Conservation (phyloP, 2,113 vertebrate species). For the Burhinus bistriatus region DNA sequence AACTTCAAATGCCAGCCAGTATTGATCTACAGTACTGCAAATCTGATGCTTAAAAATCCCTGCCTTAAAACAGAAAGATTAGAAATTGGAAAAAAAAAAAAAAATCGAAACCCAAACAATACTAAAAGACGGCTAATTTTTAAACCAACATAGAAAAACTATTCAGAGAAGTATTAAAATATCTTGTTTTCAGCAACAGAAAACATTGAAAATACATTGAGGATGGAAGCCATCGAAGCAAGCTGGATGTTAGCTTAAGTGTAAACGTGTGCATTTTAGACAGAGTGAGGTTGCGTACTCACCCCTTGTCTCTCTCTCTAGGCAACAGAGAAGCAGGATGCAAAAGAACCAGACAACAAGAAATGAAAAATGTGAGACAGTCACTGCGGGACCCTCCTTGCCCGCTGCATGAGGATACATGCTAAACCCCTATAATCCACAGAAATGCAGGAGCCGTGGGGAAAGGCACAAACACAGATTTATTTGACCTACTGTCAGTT, state of each 20-base stretch:
- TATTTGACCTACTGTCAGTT: not conserved
- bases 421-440: not conserved
- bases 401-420: not conserved
- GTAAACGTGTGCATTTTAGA: not conserved
- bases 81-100: not conserved
- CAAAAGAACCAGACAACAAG: accelerated
- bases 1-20: not conserved
- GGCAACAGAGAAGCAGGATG: not conserved
- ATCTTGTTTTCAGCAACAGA: not conserved
- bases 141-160: not conserved
- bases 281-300: not conserved
- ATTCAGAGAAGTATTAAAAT: not conserved
- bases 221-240: not conserved
- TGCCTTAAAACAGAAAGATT: not conserved
- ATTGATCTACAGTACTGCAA: not conserved
- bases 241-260: not conserved
- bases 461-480: not conserved
- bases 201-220: not conserved
- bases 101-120: not conserved
- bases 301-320: not conserved
- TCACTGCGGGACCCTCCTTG: not conserved
- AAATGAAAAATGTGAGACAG: not conserved
- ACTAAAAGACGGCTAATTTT: not conserved
- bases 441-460: accelerated
- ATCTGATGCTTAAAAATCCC: not conserved